phyloP scores from a whole-genome alignment of 2,888 invertebrate genomes.

The Torymus tubicola region DNA sequence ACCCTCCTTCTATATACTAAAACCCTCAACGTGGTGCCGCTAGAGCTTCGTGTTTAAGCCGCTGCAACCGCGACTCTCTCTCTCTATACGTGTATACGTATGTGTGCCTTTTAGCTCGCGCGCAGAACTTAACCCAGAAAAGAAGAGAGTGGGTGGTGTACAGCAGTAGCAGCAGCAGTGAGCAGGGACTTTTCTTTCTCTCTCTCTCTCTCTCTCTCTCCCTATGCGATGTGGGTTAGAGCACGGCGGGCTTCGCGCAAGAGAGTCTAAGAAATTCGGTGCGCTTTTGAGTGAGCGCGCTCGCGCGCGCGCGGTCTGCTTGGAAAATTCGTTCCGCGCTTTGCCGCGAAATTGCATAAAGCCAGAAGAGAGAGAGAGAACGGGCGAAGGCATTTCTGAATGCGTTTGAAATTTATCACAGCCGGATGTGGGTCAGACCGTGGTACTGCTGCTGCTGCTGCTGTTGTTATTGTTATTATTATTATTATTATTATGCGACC shows the following conservation, averaged over 20 bases:
- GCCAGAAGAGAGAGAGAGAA: too few relatives aligned
- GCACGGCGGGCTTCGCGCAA: not conserved
- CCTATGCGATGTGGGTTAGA: not conserved
- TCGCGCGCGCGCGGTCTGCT: too few relatives aligned
- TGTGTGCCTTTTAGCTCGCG: conserved; percentile 18
- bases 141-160: not conserved
- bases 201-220: not conserved
- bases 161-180: not conserved
- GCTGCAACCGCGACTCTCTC: conserved; percentile 36
- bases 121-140: conserved; percentile 49
- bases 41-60: conserved; percentile 32
- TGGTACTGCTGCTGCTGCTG: too few relatives aligned
- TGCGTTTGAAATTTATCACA: too few relatives aligned
- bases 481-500: too few relatives aligned
- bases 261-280: conserved; percentile 36
- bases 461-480: too few relatives aligned
- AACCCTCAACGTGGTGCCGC: not conserved
- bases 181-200: not conserved
- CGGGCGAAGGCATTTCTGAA: too few relatives aligned
- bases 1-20: too few relatives aligned
- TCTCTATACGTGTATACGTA: not conserved
- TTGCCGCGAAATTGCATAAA: too few relatives aligned
- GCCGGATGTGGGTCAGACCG: too few relatives aligned
- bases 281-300: not conserved
- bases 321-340: too few relatives aligned